Evolutionary conservation across 2,113 vertebrate species (phyloP), one percentile per base, ranked within the genome.

Genomic region (Upupa epops): DNA sequence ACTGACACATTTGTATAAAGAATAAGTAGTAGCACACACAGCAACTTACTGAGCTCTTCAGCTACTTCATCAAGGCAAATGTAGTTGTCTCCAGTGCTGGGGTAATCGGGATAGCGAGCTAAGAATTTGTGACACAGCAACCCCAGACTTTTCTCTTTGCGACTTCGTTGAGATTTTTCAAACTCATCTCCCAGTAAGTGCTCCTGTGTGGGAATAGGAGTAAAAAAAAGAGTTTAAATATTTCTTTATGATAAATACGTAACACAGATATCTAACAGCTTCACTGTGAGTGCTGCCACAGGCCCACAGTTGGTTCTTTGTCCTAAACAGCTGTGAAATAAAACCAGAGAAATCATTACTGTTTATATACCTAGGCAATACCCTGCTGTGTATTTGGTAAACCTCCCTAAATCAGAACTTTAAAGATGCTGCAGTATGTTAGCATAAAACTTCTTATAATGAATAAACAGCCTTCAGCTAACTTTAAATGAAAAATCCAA

Each of bases 121-220:
- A 99, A 97, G 90, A 99, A 99, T 69, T 99, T 99, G 82, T 98
- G 98, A 90, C 99, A 99, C 28, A 99, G 97, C 48, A 99, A 95
- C 49, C 99, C 99, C 8, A 99, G 97, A 86, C 99, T 99, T 94
- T 99, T 99, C 88, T 99, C 99, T 96, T 99, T 99, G 64, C 98
- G 98, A 94, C 99, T 99, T 9, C 98, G 97, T 92, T 98, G 98
- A 42, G 98, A 97, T 89, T 98, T 98, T 90, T 99, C 99, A 6
- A 97, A 98, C 80, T 99, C 99, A 13, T 99, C 99, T 83, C 97
- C 98, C 11, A 96, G 94, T 70, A 98, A 98, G 73, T 96, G 93
- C 51, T 99, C 98, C 99, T 99, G 36, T 6, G 36, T 2, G 55
- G 81, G 74, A 95, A 93, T 9, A 93, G 73, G 40, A 15, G 40